Evolutionary conservation across 2,797 vertebrate species (phyloP).

Genomic region (Syngnathus rostellatus): DNA sequence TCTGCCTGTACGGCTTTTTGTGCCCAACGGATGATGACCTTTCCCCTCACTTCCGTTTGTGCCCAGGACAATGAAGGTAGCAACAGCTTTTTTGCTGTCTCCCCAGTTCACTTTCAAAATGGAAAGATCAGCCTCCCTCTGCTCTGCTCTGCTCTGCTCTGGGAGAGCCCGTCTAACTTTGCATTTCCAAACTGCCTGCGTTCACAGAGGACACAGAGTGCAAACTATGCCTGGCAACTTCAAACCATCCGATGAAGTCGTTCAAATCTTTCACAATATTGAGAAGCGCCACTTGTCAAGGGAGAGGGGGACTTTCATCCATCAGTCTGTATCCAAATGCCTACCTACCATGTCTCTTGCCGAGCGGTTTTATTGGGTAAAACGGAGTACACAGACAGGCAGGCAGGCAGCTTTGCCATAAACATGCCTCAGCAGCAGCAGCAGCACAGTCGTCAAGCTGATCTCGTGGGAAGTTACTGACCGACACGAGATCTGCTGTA

Average conservation of each 20-base stretch:
- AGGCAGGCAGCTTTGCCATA: background rate
- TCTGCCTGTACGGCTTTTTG: constrained; percentile 8
- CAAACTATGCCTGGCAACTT: constrained; percentile 8
- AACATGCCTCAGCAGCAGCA: background rate
- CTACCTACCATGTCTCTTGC: background rate
- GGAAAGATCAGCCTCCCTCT: background rate
- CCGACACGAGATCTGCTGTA: background rate
- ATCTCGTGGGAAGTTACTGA: background rate
- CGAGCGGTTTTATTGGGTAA: background rate
- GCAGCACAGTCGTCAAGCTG: background rate
- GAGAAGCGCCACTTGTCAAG: background rate
- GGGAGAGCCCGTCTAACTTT: constrained; percentile 15
- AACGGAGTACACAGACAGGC: background rate
- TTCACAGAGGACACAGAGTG: constrained; percentile 5
- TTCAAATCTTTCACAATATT: background rate
- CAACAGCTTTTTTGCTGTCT: constrained; percentile 10
- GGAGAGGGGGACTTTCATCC: background rate
- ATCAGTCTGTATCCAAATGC: background rate
- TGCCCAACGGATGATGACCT: constrained; percentile 43
- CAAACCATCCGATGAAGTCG: background rate
- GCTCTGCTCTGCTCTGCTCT: constrained; percentile 26
- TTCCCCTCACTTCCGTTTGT: constrained; percentile 39
- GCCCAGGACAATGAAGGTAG: constrained; percentile 1
- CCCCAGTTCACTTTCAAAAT: constrained; percentile 21
- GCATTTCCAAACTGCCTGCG: constrained; percentile 3